Evolutionary conservation across 92 coral and sea anemone genomes (phyloP).

Genomic region (Blastomussa wellsi): DNA sequence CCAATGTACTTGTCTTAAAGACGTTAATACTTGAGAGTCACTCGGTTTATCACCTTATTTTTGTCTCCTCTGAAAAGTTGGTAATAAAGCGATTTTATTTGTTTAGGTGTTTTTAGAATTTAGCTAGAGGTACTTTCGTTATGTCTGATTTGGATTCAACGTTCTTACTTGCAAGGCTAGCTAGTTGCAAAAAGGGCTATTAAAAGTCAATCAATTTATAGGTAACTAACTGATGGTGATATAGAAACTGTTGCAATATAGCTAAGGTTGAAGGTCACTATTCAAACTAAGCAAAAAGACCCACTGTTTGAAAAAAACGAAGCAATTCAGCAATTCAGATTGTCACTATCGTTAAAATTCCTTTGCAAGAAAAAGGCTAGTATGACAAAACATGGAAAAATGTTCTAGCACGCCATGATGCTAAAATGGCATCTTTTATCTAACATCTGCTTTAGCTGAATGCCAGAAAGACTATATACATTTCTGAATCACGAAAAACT

Average conservation of each 20-base stretch:
- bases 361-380: background rate
- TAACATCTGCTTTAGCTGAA: background rate
- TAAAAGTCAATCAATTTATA: background rate
- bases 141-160: background rate
- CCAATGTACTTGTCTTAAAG: background rate
- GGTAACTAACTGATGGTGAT: background rate
- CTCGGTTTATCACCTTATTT: background rate
- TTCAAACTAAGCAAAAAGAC: background rate
- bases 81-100: background rate
- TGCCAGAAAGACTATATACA: background rate
- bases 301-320: background rate
- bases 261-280: slow-evolving; percentile 1
- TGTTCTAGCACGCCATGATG: background rate
- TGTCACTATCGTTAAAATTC: background rate
- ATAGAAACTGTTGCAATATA: background rate
- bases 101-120: background rate
- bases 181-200: background rate
- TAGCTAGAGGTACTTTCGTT: background rate
- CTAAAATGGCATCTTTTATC: background rate
- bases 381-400: background rate
- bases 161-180: background rate
- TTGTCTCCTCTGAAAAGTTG: background rate
- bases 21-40: background rate
- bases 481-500: background rate
- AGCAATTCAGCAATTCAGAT: background rate